Base-by-base conservation (phyloP, 2,797 vertebrate species). In the Sternotherus odoratus region DNA sequence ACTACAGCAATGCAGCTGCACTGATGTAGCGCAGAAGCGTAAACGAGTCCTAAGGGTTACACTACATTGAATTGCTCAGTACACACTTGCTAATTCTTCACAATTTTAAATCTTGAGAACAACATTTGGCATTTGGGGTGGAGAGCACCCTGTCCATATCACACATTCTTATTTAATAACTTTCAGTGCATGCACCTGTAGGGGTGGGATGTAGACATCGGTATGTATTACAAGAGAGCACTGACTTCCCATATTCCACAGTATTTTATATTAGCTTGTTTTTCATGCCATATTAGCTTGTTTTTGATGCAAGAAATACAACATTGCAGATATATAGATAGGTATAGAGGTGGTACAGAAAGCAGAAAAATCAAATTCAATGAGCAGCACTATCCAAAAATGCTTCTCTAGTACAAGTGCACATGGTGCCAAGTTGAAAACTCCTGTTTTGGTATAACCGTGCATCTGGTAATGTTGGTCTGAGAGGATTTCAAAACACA, bases 141-240 rank as follows among this genome's bases (percentile, higher is more conserved):
- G 48, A 54, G 49, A 91, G 85, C 33, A 63, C 57, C 15, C 53
- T 79, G n/a, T 10, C 77, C n/a, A 24, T 54, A 36, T 53, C n/a
- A 79, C 39, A 74, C 50, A 83, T 46, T 57, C 49, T 74, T 79
- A 57, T 10, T 49, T 17, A 36, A 91, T 83, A 77, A 63, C 46
- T 79, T 7, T 2, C 2, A 91, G 39, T 0, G 0, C 17, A 46
- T 12, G 23, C 19, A 83, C 21, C 0, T 0, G 63, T 43, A 79
- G 87, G 21, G 4, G 9, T 16, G 92, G 33, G n/a, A n/a, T 43
- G 2, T 5, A 83, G 30, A 66, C 33, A 86, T 9, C 11, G 3
- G 3, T 28, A 19, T 46, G 66, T 48, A 80, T 28, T 86, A 28
- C 6, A 48, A 75, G 15, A 48, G 7, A 75, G 43, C 26, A 28